Evolutionary conservation across 2,113 vertebrate genomes (phyloP), one percentile per base, ranked within the genome.

Genomic region (Oreochromis aureus): DNA sequence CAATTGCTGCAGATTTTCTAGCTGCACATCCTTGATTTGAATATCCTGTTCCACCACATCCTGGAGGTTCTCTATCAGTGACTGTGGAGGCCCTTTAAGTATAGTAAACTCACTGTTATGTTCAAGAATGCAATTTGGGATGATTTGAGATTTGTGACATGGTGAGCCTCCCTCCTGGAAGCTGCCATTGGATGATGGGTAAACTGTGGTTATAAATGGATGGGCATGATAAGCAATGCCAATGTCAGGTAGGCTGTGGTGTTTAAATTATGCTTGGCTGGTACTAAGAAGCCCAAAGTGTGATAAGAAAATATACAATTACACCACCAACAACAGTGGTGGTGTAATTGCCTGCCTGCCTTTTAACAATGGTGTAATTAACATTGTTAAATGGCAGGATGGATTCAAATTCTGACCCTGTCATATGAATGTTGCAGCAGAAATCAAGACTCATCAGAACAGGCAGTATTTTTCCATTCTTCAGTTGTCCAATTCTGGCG

Each of bases 221-320:
- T 48, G 5, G 6, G 15, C 11, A 44, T 44, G 41, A 12, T 44
- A 3, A 46, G 3, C 44, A 46, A 46, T 15, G 5, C 5, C 12
- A 46, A 8, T 54, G 12, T 58, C 22, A 13, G 24, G 22, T 2
- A 24, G 22, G 56, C 56, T 32, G 27, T 16, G 27, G 1, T 30
- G 13, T 59, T 30, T 59, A 0, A 59, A 59, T 5, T 0, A 32
- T 30, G 2, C 56, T 59, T 30, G 27, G 24, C 18, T 59, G 27
- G 15, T 56, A 56, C 22, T 24, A 56, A 54, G 53, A 2, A 13
- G 22, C 27, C 27, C 56, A 59, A 59, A 30, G 24, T 16, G 24
- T 30, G 56, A 4, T 4, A 3, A 5, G 56, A 59, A 30, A 59
- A 30, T 63, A 63, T 63, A 6, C 61, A 34, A 66, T 66, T 36